A percentile compares a stretch with the other conserved stretches of the same genome.
Conservation (phyloP, 2,797 vertebrate species). For the Nannoperca australis region DNA sequence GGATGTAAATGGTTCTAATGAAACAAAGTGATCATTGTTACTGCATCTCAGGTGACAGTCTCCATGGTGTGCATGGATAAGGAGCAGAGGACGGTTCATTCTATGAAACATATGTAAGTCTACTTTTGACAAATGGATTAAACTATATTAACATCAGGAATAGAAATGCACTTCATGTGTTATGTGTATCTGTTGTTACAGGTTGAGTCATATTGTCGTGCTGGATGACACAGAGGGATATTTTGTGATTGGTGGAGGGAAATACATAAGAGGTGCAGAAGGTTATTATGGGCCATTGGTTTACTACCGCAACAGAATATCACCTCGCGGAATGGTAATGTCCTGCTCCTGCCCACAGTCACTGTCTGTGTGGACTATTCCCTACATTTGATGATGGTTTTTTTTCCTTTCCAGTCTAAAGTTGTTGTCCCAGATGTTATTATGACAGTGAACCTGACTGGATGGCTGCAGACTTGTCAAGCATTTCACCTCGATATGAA, state of each 20-base stretch:
- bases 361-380: not conserved
- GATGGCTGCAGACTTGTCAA: slow-evolving; percentile 82
- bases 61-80: slow-evolving; percentile 72
- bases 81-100: slow-evolving; percentile 37
- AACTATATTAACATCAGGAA: not conserved
- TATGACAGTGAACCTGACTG: slow-evolving; percentile 71
- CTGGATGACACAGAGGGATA: slow-evolving; percentile 86
- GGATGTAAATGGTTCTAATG: not conserved
- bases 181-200: slow-evolving; percentile 42
- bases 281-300: slow-evolving; percentile 85
- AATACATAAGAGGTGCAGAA: slow-evolving; percentile 75
- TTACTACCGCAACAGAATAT: slow-evolving; percentile 80
- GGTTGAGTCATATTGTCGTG: slow-evolving; percentile 61
- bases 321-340: slow-evolving; percentile 69
- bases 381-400: not conserved
- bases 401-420: slow-evolving; percentile 65
- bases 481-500: slow-evolving; percentile 73
- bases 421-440: slow-evolving; percentile 73
- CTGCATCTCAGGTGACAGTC: slow-evolving; percentile 74
- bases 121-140: not conserved
- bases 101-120: slow-evolving; percentile 75
- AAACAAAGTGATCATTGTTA: not conserved
- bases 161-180: not conserved
- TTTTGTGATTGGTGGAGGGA: slow-evolving; percentile 86
- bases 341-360: not conserved